Percentiles rank a stretch among this genome's conserved stretches.
These are phyloP conservation scores for Rhynchophorus ferrugineus DNA, from an alignment of 1,140 invertebrate species.

Conservation along the genomic window DNA sequence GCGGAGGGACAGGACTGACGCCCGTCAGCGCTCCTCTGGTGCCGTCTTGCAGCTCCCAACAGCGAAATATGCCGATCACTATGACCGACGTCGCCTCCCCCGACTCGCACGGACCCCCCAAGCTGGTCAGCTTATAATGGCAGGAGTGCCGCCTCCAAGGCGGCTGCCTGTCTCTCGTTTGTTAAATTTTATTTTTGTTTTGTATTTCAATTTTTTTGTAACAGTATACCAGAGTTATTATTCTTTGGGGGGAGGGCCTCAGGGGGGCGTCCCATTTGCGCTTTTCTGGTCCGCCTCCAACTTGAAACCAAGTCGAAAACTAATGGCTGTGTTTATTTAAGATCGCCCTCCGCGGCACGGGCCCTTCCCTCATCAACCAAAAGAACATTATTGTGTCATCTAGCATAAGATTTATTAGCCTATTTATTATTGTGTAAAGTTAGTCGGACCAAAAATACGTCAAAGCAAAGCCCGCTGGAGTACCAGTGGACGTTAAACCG, in stretches of 20 bases:
- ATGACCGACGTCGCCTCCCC: constrained; percentile 58
- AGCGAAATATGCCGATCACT: constrained; percentile 50
- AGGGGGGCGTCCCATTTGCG: too few relatives aligned
- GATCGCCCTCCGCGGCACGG: too few relatives aligned
- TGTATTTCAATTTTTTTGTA: background rate
- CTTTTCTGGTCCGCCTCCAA: too few relatives aligned
- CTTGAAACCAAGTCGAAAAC: background rate
- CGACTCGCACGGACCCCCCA: constrained; percentile 59
- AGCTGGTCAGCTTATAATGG: constrained; percentile 65
- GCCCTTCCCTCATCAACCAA: too few relatives aligned
- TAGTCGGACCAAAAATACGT: too few relatives aligned
- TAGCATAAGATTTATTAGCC: too few relatives aligned
- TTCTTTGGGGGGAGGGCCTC: too few relatives aligned
- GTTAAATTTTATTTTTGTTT: background rate
- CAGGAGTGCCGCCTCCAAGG: background rate
- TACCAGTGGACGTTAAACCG: too few relatives aligned
- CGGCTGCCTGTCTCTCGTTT: background rate
- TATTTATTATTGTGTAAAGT: too few relatives aligned
- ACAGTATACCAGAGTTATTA: too few relatives aligned
- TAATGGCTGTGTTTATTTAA: background rate
- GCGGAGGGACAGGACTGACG: constrained; percentile 83
- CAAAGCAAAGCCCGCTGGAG: too few relatives aligned
- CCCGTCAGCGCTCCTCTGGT: constrained; percentile 66
- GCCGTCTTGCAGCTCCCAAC: constrained; percentile 61
- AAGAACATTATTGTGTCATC: too few relatives aligned